Evolutionary conservation across 2,888 invertebrate species (phyloP).

Genomic region (Romanomermis culicivorax): DNA sequence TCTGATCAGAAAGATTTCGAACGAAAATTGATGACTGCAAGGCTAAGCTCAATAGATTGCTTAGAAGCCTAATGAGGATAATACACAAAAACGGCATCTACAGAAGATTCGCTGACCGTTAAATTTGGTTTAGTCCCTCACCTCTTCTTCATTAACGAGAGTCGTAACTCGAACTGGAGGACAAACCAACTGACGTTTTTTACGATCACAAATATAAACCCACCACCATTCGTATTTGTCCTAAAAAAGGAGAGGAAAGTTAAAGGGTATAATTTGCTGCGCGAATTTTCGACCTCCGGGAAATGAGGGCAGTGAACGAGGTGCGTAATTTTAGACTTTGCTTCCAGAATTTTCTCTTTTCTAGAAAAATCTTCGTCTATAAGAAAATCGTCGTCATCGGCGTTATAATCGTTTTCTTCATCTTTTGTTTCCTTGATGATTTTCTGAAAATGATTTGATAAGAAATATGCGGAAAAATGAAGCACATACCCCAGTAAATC

Average conservation of each 20-base stretch:
- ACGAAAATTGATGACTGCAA: too few species aligned
- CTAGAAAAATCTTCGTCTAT: conserved; percentile 16
- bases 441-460: too few species aligned
- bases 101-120: too few species aligned
- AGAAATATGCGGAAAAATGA: too few species aligned
- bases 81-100: too few species aligned
- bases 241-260: conserved; percentile 26
- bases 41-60: too few species aligned
- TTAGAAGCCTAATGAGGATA: too few species aligned
- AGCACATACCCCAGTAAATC: too few species aligned
- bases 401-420: conserved; percentile 35
- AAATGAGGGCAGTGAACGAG: conserved; percentile 90
- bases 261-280: conserved; percentile 6
- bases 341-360: conserved; percentile 45
- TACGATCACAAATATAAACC: conserved; percentile 90
- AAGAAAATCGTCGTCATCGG: conserved; percentile 34
- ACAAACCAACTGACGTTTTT: conserved; percentile 67
- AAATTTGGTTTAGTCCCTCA: conserved; percentile 27
- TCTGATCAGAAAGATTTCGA: too few species aligned
- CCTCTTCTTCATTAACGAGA: conserved; percentile 64
- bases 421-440: conserved; percentile 6
- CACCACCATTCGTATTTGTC: conserved; percentile 98
- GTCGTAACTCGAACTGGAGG: conserved; percentile 82
- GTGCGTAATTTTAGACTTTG: conserved; percentile 77
- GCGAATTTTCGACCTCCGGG: too few species aligned